A percentile compares a stretch with the other conserved stretches of the same genome.
Conservation (phyloP, 2,113 vertebrate species). For the Opisthocomus hoazin region DNA sequence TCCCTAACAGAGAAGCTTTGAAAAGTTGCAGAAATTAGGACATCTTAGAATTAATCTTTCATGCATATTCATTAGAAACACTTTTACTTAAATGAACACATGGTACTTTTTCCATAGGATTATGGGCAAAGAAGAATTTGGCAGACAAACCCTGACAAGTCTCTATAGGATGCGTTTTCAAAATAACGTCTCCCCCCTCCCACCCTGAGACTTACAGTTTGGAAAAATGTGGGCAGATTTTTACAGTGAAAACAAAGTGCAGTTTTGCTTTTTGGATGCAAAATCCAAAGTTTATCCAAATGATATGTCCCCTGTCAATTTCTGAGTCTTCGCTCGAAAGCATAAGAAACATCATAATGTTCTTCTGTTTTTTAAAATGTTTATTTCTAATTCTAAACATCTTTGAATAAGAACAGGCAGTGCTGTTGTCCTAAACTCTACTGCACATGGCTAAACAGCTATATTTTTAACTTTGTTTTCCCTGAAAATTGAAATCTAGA, state of each 20-base stretch:
- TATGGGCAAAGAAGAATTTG: not conserved
- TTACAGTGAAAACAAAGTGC: not conserved
- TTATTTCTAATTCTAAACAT: not conserved
- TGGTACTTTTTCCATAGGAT: not conserved
- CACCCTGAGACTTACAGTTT: not conserved
- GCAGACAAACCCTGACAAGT: not conserved
- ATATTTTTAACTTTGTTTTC: not conserved
- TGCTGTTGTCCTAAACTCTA: not conserved
- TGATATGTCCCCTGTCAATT: not conserved
- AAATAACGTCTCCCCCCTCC: not conserved
- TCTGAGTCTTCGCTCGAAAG: not conserved
- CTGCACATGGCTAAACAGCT: not conserved
- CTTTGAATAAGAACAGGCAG: not conserved
- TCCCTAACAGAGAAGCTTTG: not conserved
- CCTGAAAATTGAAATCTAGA: not conserved
- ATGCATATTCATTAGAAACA: not conserved
- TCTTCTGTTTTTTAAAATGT: not conserved
- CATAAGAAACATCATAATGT: not conserved
- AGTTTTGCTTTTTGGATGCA: not conserved
- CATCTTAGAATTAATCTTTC: not conserved
- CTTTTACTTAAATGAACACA: not conserved
- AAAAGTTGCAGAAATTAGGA: not conserved
- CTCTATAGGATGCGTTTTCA: not conserved
- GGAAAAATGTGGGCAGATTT: not conserved
- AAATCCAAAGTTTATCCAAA: not conserved